Percentiles rank a stretch among this genome's conserved stretches.
phyloP scores from a whole-genome alignment of 2,797 vertebrate species.

The Pangasius macronema region DNA sequence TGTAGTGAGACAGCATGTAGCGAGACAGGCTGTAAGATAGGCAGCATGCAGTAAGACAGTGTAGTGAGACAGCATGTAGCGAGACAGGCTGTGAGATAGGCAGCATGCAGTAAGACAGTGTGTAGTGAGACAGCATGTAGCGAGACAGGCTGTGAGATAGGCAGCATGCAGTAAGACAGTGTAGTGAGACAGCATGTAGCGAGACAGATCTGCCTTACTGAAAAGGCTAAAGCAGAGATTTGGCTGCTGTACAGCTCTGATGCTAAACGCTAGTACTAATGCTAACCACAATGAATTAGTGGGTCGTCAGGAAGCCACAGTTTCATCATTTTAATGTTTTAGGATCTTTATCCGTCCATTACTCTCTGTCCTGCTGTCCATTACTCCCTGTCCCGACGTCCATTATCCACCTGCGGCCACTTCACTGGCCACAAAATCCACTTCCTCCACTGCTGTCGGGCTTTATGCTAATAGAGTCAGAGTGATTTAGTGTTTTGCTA shows the following conservation, averaged over 20 bases:
- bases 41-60: neutral
- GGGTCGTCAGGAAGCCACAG: constrained; percentile 14
- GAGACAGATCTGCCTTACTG: constrained; percentile 17
- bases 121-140: neutral
- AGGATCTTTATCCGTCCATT: constrained; percentile 41
- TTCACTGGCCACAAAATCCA: constrained; percentile 26
- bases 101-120: neutral
- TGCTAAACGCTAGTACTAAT: constrained; percentile 12
- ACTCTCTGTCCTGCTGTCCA: constrained; percentile 33
- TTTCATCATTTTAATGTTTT: constrained; percentile 19
- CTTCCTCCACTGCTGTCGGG: constrained; percentile 10
- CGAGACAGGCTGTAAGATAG: neutral
- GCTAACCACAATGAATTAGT: constrained; percentile 38
- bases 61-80: no score
- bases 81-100: neutral
- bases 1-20: neutral
- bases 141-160: neutral
- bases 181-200: neutral
- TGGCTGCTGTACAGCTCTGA: constrained; percentile 18
- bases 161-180: neutral
- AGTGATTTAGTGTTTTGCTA: neutral
- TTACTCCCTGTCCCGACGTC: constrained; percentile 33
- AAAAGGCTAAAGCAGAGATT: neutral
- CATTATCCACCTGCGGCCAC: constrained; percentile 34
- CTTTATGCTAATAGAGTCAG: constrained; percentile 20